Conservation (phyloP, 2,797 vertebrate species). For the Ispidina picta region DNA sequence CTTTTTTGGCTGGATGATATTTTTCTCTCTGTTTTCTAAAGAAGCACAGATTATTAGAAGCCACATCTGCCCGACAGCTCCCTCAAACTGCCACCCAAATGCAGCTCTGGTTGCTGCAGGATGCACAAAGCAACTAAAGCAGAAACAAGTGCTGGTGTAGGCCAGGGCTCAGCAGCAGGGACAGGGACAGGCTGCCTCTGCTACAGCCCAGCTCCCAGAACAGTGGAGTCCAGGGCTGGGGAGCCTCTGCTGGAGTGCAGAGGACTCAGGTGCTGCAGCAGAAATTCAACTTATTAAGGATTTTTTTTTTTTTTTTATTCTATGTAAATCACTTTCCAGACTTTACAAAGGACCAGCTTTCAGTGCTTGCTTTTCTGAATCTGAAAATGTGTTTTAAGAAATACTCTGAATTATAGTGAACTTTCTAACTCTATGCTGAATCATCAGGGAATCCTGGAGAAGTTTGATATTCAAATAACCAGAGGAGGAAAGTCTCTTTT, state of each 20-base stretch:
- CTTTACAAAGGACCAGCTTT: neutral
- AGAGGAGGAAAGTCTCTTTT: neutral
- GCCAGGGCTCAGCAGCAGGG: neutral
- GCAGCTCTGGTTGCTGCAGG: neutral
- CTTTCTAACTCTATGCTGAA: neutral
- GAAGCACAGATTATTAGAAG: neutral
- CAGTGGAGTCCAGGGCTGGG: neutral
- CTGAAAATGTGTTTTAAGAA: neutral
- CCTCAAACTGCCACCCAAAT: neutral
- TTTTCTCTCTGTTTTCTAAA: neutral
- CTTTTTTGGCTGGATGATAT: neutral
- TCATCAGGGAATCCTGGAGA: neutral
- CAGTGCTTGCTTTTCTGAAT: neutral
- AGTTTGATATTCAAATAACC: neutral
- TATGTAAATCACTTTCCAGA: neutral
- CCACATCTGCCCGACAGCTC: neutral
- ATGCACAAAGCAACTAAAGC: neutral
- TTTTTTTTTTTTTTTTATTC: neutral
- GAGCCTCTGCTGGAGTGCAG: neutral
- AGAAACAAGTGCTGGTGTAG: neutral
- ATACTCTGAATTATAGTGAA: neutral
- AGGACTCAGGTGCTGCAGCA: neutral
- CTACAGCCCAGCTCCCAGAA: neutral
- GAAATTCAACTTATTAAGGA: neutral
- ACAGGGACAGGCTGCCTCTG: neutral